Conservation (phyloP, 2,113 vertebrate genomes). For the Sapayoa aenigma region DNA sequence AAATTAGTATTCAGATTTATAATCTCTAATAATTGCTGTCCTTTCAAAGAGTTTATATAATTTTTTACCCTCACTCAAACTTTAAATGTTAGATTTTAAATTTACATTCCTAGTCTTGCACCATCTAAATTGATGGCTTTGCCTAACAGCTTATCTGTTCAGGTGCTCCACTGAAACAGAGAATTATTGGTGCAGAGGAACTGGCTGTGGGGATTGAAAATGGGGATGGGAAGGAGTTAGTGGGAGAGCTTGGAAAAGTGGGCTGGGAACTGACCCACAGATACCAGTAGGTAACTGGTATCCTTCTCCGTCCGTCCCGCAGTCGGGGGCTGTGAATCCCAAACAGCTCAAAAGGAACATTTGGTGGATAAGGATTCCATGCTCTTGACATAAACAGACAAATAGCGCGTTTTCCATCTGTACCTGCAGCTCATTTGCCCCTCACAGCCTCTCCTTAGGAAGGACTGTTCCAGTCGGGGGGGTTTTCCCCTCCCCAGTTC, state of each 20-base stretch:
- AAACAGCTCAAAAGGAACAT: neutral
- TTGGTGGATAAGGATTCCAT: neutral
- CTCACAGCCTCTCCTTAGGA: neutral
- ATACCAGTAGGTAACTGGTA: rapidly evolving
- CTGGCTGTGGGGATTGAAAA: neutral
- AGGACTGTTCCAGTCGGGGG: neutral
- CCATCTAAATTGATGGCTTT: neutral
- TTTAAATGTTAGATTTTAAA: neutral
- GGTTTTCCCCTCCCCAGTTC: neutral
- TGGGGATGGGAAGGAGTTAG: neutral
- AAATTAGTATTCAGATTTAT: neutral
- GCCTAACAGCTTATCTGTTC: neutral
- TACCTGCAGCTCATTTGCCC: neutral
- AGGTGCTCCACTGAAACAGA: neutral
- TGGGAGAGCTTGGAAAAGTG: neutral
- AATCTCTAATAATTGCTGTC: neutral
- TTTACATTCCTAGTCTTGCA: neutral
- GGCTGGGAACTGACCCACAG: neutral
- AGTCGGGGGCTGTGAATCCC: neutral
- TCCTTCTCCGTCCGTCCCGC: rapidly evolving
- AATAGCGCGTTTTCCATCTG: neutral
- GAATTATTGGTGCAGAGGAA: neutral
- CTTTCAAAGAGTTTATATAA: neutral
- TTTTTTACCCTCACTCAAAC: neutral
- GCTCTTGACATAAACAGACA: neutral